These are phyloP conservation scores for Chaetops frenatus DNA, from an alignment of 2,113 vertebrate genomes.

Conservation along the genomic window DNA sequence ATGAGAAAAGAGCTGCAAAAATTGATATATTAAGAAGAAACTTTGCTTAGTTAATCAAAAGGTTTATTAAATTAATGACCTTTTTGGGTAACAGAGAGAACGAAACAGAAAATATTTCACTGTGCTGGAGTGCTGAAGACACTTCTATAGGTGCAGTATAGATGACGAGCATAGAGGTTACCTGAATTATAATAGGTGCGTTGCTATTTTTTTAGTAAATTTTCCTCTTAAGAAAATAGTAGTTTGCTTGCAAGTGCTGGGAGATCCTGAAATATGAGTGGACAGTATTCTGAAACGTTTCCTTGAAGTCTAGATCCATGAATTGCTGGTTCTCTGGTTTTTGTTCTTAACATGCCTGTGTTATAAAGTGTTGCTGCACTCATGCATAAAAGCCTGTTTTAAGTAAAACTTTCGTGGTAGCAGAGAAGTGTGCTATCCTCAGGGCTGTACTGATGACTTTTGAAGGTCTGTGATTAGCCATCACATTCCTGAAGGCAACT, in stretches of 20 bases:
- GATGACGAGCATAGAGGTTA: neutral
- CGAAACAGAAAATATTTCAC: neutral
- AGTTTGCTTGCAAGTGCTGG: neutral
- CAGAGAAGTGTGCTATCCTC: neutral
- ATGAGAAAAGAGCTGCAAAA: neutral
- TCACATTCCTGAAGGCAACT: neutral
- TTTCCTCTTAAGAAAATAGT: neutral
- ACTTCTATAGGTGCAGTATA: neutral
- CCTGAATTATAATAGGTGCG: accelerated
- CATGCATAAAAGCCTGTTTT: neutral
- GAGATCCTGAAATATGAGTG: neutral
- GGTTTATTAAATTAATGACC: neutral
- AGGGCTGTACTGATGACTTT: neutral
- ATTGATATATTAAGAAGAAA: neutral
- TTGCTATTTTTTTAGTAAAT: neutral
- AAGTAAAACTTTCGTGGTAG: neutral
- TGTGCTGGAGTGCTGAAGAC: neutral
- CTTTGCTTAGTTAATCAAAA: neutral
- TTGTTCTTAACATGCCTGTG: neutral
- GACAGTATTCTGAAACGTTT: neutral
- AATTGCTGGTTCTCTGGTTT: neutral
- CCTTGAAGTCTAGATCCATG: neutral
- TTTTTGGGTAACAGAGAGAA: neutral
- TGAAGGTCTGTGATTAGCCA: neutral
- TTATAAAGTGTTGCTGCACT: neutral